phyloP scores from a whole-genome alignment of 2,888 invertebrate genomes.

The Lucinisca nassula region DNA sequence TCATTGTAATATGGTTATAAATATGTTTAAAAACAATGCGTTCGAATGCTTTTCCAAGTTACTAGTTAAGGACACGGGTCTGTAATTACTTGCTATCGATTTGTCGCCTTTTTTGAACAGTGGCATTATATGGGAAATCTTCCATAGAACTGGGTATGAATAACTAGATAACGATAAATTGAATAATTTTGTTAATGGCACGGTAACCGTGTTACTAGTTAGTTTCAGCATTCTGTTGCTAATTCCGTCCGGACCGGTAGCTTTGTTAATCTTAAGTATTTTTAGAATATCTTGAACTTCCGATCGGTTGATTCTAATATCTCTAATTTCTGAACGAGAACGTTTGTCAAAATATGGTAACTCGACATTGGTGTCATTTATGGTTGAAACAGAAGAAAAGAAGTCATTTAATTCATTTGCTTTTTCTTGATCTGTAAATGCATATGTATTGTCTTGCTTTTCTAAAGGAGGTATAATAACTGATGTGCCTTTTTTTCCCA shows the following conservation, averaged over 20 bases:
- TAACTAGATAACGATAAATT: not conserved
- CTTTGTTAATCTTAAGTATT: constrained; percentile 6
- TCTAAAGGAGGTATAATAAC: not conserved
- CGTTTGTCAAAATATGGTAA: not conserved
- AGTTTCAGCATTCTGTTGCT: constrained; percentile 16
- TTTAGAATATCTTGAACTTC: not conserved
- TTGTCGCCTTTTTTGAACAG: not conserved
- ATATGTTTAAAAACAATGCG: not conserved
- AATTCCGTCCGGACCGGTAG: not conserved
- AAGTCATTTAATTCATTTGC: not conserved
- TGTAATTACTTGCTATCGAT: not conserved
- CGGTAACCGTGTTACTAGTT: not conserved
- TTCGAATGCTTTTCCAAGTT: not conserved
- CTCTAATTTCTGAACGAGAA: not conserved
- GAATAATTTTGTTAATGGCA: not conserved
- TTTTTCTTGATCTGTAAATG: not conserved
- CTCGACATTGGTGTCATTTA: not conserved
- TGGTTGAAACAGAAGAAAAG: not conserved
- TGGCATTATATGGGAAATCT: not conserved
- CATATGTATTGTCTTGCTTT: not conserved
- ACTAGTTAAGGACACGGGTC: not conserved
- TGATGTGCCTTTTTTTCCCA: not conserved
- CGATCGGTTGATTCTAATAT: not conserved
- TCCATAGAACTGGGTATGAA: not conserved
- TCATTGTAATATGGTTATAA: not conserved